Base-by-base conservation (phyloP, 2,797 vertebrate genomes). In the Pagetopsis macropterus region DNA sequence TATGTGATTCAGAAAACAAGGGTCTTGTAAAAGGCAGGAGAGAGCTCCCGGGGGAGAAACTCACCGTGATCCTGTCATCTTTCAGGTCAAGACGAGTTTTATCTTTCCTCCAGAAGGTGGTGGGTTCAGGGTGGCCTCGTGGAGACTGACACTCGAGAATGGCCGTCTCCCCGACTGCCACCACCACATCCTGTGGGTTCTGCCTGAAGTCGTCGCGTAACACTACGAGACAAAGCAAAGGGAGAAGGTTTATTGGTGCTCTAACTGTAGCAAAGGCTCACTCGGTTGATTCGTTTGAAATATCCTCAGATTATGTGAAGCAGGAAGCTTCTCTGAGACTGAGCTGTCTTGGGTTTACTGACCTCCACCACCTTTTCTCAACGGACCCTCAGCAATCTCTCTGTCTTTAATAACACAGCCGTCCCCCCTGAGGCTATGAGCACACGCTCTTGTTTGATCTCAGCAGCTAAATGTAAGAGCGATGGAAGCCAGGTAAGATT, bases 91-190 rank as follows among this genome's bases (percentile, higher is more conserved):
- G 94, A 16, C 95, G 94, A 75, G 95, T 86, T 94, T 97, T 97
- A 78, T 99, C 98, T 82, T 98, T 99, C 85, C 96, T 98, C 98
- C 98, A 99, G 92, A 96, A 98, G 88, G 97, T 97, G 63, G 94
- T 97, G 51, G 98, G 98, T 75, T 99, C 98, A 0, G 98, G 98
- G 72, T 99, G 98, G 33, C 98, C 98, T 9, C 97, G 95, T 1
- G 98, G 98, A 1, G 98, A 91, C 70, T 98, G 98, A 91, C 98
- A 99, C 77, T 99, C 98, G 60, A 99, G 84, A 49, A 94, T 95
- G 3, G 97, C 97, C 1, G 96, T 95, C 72, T 99, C 97, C 23
- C 97, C 97, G 0, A 96, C 96, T 4, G 96, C 96, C 87, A 99
- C 97, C 68, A 98, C 96, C 67, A 94, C 91, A 17, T 99, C 97